Percentiles rank a stretch among this genome's conserved stretches.
Conservation (phyloP, 2,888 invertebrate genomes). For the Euclidia mi region DNA sequence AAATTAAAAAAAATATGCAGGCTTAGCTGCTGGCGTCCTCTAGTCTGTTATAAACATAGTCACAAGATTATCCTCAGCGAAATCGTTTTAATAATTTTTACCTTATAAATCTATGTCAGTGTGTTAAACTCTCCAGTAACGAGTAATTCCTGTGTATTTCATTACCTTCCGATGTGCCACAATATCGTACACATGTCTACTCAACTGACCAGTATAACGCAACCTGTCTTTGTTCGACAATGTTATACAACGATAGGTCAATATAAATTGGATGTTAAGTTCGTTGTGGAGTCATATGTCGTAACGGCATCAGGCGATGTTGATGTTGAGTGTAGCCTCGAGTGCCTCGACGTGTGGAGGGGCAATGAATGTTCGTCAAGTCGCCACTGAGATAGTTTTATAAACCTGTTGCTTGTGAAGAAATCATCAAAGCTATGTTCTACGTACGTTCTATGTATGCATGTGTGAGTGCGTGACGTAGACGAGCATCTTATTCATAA, state of each 20-base stretch:
- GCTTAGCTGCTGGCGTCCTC: too few relatives aligned
- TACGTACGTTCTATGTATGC: background rate
- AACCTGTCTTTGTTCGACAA: too few relatives aligned
- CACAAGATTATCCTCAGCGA: too few relatives aligned
- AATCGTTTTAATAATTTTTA: too few relatives aligned
- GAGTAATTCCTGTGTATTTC: constrained; percentile 4
- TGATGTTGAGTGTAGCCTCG: constrained; percentile 4
- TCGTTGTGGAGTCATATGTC: constrained; percentile 19
- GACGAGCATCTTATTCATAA: background rate
- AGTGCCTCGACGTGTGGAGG: background rate
- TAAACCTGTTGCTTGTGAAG: constrained; percentile 8
- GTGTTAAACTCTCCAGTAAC: background rate
- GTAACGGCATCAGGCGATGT: constrained; percentile 8
- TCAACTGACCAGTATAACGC: too few relatives aligned
- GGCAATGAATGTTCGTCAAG: background rate
- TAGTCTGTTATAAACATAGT: too few relatives aligned
- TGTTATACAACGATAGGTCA: too few relatives aligned
- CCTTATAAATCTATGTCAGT: background rate
- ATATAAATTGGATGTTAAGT: too few relatives aligned
- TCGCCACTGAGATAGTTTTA: constrained; percentile 10
- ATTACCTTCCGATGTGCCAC: constrained; percentile 6
- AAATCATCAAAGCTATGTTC: constrained; percentile 9
- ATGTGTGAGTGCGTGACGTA: too few relatives aligned
- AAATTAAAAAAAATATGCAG: too few relatives aligned
- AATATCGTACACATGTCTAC: constrained; percentile 5